Percentiles rank a stretch among this genome's conserved stretches.
Conservation (phyloP, 2,797 vertebrate species). For the Pangasius larnaudii region DNA sequence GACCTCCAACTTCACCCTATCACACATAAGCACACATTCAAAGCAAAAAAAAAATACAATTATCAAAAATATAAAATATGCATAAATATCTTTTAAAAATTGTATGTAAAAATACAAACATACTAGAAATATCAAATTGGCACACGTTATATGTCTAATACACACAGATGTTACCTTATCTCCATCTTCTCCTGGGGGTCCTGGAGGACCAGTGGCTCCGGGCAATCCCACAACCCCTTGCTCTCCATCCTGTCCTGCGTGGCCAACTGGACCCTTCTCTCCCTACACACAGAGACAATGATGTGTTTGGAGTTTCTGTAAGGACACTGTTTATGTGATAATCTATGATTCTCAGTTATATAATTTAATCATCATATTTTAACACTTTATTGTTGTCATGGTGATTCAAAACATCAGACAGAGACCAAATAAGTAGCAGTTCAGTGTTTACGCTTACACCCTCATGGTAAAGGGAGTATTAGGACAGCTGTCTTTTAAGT, state of each 20-base stretch:
- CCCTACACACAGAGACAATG: conserved; percentile 75
- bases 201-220: conserved; percentile 85
- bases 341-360: background rate
- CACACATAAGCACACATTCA: conserved; percentile 11
- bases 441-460: background rate
- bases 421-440: background rate
- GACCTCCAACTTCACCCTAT: conserved; percentile 93
- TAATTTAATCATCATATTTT: background rate
- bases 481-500: background rate
- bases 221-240: conserved; percentile 89
- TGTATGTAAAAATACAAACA: background rate
- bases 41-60: background rate
- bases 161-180: conserved; percentile 84
- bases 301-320: background rate
- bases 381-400: background rate
- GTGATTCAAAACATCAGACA: background rate
- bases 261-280: conserved; percentile 91
- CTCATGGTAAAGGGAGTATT: background rate
- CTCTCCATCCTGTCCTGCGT: conserved; percentile 92
- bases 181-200: conserved; percentile 92
- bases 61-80: background rate
- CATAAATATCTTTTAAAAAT: background rate
- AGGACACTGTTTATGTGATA: too few species aligned
- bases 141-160: background rate
- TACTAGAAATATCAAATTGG: background rate